Base-by-base conservation (phyloP, 2,888 invertebrate genomes). In the Lymantria dispar region DNA sequence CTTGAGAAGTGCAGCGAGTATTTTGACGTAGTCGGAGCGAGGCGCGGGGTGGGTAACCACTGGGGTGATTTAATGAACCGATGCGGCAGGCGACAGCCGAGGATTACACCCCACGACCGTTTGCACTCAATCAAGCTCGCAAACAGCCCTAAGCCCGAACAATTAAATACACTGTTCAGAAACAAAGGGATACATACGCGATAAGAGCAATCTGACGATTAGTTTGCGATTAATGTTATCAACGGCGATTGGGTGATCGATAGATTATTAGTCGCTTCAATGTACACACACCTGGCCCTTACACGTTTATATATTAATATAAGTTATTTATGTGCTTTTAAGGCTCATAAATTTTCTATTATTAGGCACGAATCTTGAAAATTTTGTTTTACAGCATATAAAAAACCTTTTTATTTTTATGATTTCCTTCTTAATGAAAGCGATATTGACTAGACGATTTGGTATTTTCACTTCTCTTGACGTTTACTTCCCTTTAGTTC, bases 91-190 rank as follows among this genome's bases (percentile, higher is more conserved):
- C 81, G 87, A 87, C 87, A 81, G 80, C 78, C 84, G 81, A 78
- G 89, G 89, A 87, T 87, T 88, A 87, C 89, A 83, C 88, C 85
- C 87, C 83, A 78, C 84, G 75, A 80, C 73, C 85, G 85, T 86
- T 88, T 85, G 87, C 88, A 88, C 89, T 89, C 88, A 89, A 90
- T 90, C 89, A 89, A 82, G 80, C 87, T 82, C 82, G 86, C 90
- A 87, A 90, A 88, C 89, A 90, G 80, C 84, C 79, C 85, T 85
- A 83, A 87, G 82, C 86, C 79, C 73, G 76, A 75, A 84, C 87
- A 87, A 90, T 90, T 90, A 90, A 87, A 88, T 87, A 87, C 83
- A 83, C 80, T 74, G 74, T 71, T 78, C 74, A 76, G 81, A 87
- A 87, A 88, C 88, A 88, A 87, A 86, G 78, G 77, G 77, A 80